A percentile compares a stretch with the other conserved stretches of the same genome.
phyloP scores from a whole-genome alignment of 2,113 vertebrate genomes.

The Nestor notabilis region DNA sequence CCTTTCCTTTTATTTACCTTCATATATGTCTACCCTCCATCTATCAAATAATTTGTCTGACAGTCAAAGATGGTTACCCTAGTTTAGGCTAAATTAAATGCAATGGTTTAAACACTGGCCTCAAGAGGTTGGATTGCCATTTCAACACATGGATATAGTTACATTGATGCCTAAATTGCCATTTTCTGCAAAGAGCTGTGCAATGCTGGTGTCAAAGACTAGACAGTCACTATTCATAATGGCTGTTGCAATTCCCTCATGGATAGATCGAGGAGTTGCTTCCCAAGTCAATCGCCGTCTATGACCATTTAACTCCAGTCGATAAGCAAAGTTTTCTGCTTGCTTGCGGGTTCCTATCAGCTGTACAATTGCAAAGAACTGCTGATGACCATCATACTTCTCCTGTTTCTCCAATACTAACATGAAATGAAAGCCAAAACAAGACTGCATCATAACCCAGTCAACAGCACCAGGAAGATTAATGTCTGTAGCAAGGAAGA shows the following conservation, averaged over 20 bases:
- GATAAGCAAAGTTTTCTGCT: conserved; percentile 98
- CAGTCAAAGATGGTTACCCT: conserved; percentile 72
- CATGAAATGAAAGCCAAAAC: conserved; percentile 99
- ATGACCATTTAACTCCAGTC: conserved; percentile 97
- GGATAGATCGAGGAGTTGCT: conserved; percentile 96
- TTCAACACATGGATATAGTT: conserved; percentile 99
- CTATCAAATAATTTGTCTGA: conserved; percentile 65
- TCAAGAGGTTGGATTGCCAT: conserved; percentile 70
- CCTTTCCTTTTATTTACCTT: conserved; percentile 79
- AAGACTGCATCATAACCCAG: conserved; percentile 99
- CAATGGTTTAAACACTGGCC: conserved; percentile 80
- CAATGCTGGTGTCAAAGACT: conserved; percentile 99
- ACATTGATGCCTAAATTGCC: conserved; percentile 99
- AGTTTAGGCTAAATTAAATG: conserved; percentile 74
- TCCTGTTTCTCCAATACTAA: conserved; percentile 98
- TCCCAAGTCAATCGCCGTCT: conserved; percentile 98
- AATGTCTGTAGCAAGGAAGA: conserved; percentile 98
- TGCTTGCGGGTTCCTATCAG: conserved; percentile 99
- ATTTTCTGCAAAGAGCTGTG: conserved; percentile 98
- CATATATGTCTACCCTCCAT: conserved; percentile 66
- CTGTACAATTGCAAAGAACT: conserved; percentile 99
- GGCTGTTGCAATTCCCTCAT: conserved; percentile 97
- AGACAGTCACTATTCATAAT: conserved; percentile 99
- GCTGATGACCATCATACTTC: conserved; percentile 98
- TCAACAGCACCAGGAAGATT: conserved; percentile 97